A percentile compares a stretch with the other conserved stretches of the same genome.
Evolutionary conservation across 2,888 invertebrate species (phyloP).

Genomic region (Colostygia pectinataria): DNA sequence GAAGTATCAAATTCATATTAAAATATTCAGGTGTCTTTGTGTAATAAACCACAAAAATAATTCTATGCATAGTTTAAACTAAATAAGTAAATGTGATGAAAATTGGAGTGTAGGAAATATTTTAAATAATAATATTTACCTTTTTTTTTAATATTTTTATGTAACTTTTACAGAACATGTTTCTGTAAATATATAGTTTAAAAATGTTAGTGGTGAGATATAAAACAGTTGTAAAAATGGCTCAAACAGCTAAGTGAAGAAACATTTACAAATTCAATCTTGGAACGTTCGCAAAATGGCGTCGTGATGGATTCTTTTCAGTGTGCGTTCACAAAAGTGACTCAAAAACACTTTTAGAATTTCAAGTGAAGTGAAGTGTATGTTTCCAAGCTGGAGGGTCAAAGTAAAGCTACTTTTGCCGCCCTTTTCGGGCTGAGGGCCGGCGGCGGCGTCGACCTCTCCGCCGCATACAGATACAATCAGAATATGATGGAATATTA

Average conservation of each 20-base stretch:
- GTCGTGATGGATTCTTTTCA: constrained; percentile 36
- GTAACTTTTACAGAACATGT: no score
- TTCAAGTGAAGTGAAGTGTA: constrained; percentile 52
- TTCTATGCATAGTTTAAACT: no score
- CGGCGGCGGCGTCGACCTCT: constrained; percentile 92
- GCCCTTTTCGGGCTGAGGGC: constrained; percentile 85
- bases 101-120: no score
- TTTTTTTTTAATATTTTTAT: no score
- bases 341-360: constrained; percentile 30
- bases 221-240: neutral
- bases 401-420: constrained; percentile 86
- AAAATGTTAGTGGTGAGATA: neutral
- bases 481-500: constrained; percentile 99
- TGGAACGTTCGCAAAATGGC: constrained; percentile 37
- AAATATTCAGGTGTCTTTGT: no score
- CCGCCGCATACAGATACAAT: constrained; percentile 97
- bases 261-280: constrained; percentile 9
- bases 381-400: constrained; percentile 84
- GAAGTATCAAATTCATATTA: no score
- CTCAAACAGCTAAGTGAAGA: neutral
- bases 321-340: constrained; percentile 36
- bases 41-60: no score
- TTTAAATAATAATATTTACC: no score
- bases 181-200: no score
- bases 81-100: no score